A percentile compares a stretch with the other conserved stretches of the same genome.
Conservation (phyloP, 37 sponge, comb jelly and placozoan genomes). For the Cliona cf. orientalis region DNA sequence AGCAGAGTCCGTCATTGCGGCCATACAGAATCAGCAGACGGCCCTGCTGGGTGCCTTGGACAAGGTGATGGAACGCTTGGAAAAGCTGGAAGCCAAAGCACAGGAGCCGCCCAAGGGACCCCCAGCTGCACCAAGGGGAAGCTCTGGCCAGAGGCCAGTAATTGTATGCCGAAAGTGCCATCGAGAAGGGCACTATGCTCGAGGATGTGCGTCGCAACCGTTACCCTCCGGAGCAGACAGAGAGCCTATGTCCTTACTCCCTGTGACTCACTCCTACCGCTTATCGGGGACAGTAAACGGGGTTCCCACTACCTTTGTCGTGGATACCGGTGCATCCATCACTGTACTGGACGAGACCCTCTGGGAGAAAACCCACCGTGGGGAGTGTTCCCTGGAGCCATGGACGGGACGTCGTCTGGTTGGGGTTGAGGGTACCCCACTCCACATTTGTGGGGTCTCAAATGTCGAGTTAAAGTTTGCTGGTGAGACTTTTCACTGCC, state of each 20-base stretch:
- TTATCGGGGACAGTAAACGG: constrained; percentile 17
- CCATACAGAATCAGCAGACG: no score
- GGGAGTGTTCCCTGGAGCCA: background rate
- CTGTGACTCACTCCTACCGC: no score
- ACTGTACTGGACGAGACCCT: constrained; percentile 9
- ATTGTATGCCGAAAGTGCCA: background rate
- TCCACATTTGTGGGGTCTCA: background rate
- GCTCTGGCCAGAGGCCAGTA: background rate
- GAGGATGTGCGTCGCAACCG: background rate
- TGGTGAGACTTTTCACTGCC: background rate
- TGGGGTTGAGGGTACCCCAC: constrained; percentile 39
- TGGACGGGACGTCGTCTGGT: constrained; percentile 23
- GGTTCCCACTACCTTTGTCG: background rate
- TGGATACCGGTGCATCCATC: constrained; percentile 43
- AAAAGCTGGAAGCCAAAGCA: background rate
- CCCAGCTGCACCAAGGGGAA: background rate
- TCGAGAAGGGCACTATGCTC: background rate
- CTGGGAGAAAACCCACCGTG: constrained; percentile 19
- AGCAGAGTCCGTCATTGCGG: background rate
- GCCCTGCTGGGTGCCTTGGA: no score
- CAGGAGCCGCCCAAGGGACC: background rate
- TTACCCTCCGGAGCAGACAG: no score
- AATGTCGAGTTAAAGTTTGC: background rate
- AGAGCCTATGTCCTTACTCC: no score
- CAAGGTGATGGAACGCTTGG: no score